A percentile compares a stretch with the other conserved stretches of the same genome.
These are phyloP conservation scores for Sebastes trivittatus DNA, from an alignment of 2,797 vertebrate genomes.

Conservation along the genomic window DNA sequence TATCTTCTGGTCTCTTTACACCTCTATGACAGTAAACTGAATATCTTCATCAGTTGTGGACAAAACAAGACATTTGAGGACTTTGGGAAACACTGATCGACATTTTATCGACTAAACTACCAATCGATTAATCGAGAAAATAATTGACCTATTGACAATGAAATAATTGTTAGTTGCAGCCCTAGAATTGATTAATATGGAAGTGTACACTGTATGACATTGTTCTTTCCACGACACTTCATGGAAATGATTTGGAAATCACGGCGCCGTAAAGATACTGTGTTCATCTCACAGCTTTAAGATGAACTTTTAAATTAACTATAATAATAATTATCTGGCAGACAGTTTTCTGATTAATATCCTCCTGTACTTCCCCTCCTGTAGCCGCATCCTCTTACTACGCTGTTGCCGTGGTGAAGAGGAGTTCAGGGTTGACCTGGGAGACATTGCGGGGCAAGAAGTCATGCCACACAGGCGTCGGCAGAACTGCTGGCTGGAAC, in stretches of 20 bases:
- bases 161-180: no score
- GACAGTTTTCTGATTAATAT: not conserved
- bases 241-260: not conserved
- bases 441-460: slow-evolving; percentile 76
- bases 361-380: not conserved
- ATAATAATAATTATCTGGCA: not conserved
- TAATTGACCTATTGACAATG: no score
- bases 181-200: not conserved
- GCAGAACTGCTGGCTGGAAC: slow-evolving; percentile 93
- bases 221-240: not conserved
- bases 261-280: not conserved
- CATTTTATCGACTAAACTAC: fast-evolving
- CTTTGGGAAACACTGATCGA: no score
- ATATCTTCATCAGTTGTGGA: no score
- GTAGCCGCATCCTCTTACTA: slow-evolving; percentile 64
- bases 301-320: not conserved
- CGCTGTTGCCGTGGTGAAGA: slow-evolving; percentile 82
- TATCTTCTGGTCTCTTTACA: no score
- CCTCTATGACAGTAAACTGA: no score
- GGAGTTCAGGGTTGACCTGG: slow-evolving; percentile 73
- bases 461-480: slow-evolving; percentile 90
- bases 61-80: no score
- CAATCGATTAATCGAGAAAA: no score
- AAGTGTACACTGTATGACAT: not conserved
- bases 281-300: not conserved